Evolutionary conservation across 2,888 invertebrate species (phyloP), one percentile per base, ranked within the genome.

Genomic region (Drosophila limbata): DNA sequence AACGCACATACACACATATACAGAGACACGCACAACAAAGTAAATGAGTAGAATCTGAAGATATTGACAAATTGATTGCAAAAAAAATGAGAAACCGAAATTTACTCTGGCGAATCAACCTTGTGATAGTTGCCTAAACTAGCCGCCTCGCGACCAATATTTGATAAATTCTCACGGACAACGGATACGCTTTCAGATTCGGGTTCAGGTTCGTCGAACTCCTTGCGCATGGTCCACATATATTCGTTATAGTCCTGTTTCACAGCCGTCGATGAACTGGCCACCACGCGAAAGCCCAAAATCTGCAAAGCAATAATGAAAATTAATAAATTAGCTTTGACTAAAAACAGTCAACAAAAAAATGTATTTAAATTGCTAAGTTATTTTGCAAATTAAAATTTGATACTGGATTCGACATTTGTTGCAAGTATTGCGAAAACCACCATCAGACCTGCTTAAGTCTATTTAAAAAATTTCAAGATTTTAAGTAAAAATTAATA

Each of bases 171-270:
- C 79, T 94, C 95, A 87, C 94, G 94, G 71, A 95, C 94, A 69
- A 94, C 94, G 61, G 94, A 90, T 69, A 92, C 91, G 21, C 89
- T 77, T 78, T 92, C 90, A 67, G 91, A 79, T 50, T 77, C 77
- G 91, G 97, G 97, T 92, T 97, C 97, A 61, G 96, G 97, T 67
- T 91, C 91, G 55, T 90, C 94, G 92, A 97, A 97, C 86, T 97
- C 97, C 92, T 96, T 96, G 94, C 97, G 95, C 96, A 97, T 96
- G 93, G 97, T 97, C 97, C 97, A 97, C 96, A 97, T 97, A 89
- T 97, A 97, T 91, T 97, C 97, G 94, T 96, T 96, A 91, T 96
- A 96, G 91, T 97, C 96, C 93, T 96, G 96, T 92, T 96, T 96
- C 25, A 97, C 96, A 72, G 96, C 95, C 57, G 96, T 96, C 62